Evolutionary conservation across 2,797 vertebrate genomes (phyloP).

Genomic region (Limnodromus scolopaceus): DNA sequence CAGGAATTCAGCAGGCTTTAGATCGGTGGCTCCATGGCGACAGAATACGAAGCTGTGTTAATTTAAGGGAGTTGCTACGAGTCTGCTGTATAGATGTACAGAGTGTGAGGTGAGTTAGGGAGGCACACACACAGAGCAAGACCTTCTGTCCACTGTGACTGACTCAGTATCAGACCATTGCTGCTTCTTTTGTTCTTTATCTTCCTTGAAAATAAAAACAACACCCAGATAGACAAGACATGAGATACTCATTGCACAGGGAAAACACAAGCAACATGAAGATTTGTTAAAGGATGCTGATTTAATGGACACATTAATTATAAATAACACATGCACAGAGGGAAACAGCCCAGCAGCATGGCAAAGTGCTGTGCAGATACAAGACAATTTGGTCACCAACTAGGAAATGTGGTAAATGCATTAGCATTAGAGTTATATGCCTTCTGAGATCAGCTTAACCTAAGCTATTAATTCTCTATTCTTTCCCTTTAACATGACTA

Average conservation of each 20-base stretch:
- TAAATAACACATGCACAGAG: neutral
- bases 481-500: neutral
- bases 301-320: neutral
- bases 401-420: neutral
- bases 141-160: neutral
- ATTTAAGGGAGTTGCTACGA: neutral
- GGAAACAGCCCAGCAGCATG: neutral
- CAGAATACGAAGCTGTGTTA: neutral
- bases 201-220: neutral
- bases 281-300: neutral
- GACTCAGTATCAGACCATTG: neutral
- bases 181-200: neutral
- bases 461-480: slow-evolving; percentile 11
- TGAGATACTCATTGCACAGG: neutral
- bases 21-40: accelerated
- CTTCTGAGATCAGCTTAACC: neutral
- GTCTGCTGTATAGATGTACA: neutral
- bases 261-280: neutral
- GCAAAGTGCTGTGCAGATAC: neutral
- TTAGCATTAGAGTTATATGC: neutral
- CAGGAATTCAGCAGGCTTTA: neutral
- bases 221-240: neutral
- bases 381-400: neutral
- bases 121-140: neutral
- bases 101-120: neutral